phyloP scores from a whole-genome alignment of 1,140 invertebrate genomes.

The Drosophila nigrodunni region DNA sequence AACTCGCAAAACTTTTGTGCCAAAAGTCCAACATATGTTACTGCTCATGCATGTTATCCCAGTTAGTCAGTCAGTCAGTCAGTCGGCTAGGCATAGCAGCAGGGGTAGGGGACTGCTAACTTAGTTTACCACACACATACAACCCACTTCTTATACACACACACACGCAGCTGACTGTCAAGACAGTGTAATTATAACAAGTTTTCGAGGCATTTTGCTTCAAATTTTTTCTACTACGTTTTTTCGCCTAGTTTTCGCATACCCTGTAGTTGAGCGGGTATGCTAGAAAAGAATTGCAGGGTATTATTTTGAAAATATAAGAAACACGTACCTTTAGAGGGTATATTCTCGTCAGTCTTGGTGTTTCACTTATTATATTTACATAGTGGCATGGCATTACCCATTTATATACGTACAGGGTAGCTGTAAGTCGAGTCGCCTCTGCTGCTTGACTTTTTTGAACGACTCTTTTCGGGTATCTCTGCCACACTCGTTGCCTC shows the following conservation, averaged over 20 bases:
- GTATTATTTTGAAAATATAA: not conserved
- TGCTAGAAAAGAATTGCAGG: not conserved
- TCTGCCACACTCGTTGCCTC: slow-evolving; percentile 48
- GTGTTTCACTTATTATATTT: too few relatives aligned
- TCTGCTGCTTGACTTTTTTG: not conserved
- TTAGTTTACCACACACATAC: slow-evolving; percentile 35
- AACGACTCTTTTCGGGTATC: slow-evolving; percentile 41
- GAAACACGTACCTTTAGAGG: too few relatives aligned
- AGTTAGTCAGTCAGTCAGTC: slow-evolving; percentile 43
- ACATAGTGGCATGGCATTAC: too few relatives aligned
- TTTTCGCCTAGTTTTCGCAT: slow-evolving; percentile 4
- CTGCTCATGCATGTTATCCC: slow-evolving; percentile 66
- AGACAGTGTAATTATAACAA: slow-evolving; percentile 77
- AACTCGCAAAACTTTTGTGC: slow-evolving; percentile 64
- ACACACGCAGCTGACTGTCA: slow-evolving; percentile 23
- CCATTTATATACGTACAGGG: slow-evolving; percentile 7
- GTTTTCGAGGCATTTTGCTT: slow-evolving; percentile 73
- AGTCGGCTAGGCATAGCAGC: not conserved
- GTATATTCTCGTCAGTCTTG: too few relatives aligned
- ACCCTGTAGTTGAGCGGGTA: slow-evolving; percentile 1
- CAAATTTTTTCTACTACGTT: slow-evolving; percentile 26
- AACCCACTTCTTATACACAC: not conserved
- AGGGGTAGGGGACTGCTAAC: slow-evolving; percentile 19
- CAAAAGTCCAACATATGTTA: slow-evolving; percentile 80
- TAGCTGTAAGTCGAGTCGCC: not conserved